Percentiles rank a stretch among this genome's conserved stretches.
Evolutionary conservation across 2,113 vertebrate genomes (phyloP).

Genomic region (Origma solitaria): DNA sequence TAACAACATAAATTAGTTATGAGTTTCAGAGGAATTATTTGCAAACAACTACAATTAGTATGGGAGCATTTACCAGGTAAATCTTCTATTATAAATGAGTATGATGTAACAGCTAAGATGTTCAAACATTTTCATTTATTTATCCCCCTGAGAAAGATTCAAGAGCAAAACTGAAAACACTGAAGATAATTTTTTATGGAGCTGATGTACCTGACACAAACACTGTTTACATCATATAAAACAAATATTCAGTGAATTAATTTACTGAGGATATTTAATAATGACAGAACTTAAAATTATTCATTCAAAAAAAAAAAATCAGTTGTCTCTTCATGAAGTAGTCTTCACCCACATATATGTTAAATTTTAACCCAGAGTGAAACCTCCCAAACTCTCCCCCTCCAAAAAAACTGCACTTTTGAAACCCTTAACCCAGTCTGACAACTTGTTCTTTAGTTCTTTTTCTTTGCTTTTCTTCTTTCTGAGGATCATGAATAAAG

Average conservation of each 20-base stretch:
- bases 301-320: not conserved
- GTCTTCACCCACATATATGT: not conserved
- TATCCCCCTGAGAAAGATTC: not conserved
- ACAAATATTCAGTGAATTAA: not conserved
- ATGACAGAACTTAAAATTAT: not conserved
- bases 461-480: not conserved
- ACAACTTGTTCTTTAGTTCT: not conserved
- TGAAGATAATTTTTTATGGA: not conserved
- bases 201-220: not conserved
- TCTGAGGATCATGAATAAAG: not conserved
- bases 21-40: not conserved
- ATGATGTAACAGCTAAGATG: not conserved
- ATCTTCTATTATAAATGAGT: not conserved
- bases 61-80: not conserved
- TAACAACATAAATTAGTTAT: not conserved
- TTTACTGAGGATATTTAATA: not conserved
- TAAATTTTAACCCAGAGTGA: not conserved
- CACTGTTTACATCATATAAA: not conserved
- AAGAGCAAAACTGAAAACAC: not conserved
- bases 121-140: not conserved
- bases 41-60: not conserved
- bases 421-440: not conserved
- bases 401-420: not conserved
- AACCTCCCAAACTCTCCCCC: rapidly evolving
- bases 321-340: not conserved